A percentile compares a stretch with the other conserved stretches of the same genome.
Conservation (phyloP, 1,140 invertebrate genomes). For the Drosophila guanche region DNA sequence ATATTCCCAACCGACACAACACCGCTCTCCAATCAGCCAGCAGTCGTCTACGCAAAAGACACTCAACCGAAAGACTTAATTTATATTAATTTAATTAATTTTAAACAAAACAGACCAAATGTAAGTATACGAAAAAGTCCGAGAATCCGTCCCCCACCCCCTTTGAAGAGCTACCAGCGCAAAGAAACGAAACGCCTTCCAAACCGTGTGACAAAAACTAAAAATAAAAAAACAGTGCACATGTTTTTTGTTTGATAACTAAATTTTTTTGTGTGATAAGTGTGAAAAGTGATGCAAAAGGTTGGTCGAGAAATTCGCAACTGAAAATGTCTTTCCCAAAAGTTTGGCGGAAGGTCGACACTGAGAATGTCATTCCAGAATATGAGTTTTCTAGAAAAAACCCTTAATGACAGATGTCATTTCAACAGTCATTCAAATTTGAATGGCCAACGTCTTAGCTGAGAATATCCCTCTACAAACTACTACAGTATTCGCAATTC, state of each 20-base stretch:
- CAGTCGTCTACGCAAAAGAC: constrained; percentile 72
- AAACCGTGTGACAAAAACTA: constrained; percentile 5
- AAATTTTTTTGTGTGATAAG: constrained; percentile 41
- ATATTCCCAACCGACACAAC: constrained; percentile 73
- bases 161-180: neutral
- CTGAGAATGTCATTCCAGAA: no score
- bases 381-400: no score
- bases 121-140: constrained; percentile 64
- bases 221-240: constrained; percentile 9
- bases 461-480: no score
- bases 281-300: constrained; percentile 31
- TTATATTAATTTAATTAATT: constrained; percentile 83
- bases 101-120: constrained; percentile 78
- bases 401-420: no score
- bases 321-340: constrained; percentile 11
- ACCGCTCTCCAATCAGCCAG: constrained; percentile 62
- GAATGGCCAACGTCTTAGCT: no score
- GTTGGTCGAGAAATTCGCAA: constrained; percentile 1
- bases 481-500: no score
- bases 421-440: no score
- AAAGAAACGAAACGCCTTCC: constrained; percentile 9
- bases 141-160: neutral
- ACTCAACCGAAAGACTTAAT: constrained; percentile 82
- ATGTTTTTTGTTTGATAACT: constrained; percentile 27
- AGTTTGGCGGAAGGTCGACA: constrained; percentile 2